A percentile compares a stretch with the other conserved stretches of the same genome.
phyloP scores from a whole-genome alignment of 2,888 invertebrate species.

The Fragum fragum region DNA sequence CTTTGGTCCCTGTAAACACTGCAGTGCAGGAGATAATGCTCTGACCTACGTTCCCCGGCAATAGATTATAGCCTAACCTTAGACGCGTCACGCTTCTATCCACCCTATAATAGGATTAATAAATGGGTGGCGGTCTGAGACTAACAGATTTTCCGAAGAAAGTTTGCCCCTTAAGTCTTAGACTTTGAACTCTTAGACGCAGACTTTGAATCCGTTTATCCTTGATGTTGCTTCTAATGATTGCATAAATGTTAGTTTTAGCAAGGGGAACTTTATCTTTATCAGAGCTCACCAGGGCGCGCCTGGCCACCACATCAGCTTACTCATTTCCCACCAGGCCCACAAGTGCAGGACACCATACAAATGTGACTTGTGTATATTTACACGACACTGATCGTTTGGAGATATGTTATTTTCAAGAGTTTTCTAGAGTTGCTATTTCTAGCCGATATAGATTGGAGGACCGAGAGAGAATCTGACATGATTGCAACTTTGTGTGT shows the following conservation, averaged over 20 bases:
- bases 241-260: neutral
- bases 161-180: no score
- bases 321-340: constrained; percentile 27
- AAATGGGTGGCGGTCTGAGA: neutral
- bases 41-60: constrained; percentile 6
- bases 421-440: constrained; percentile 10
- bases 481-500: neutral
- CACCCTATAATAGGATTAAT: neutral
- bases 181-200: no score
- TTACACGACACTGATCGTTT: neutral
- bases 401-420: neutral
- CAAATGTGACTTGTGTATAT: neutral
- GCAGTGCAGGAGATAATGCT: neutral
- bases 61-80: constrained; percentile 1
- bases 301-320: constrained; percentile 15
- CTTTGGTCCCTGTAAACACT: neutral
- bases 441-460: neutral
- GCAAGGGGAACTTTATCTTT: neutral
- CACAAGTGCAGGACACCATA: constrained; percentile 35
- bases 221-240: neutral
- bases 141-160: no score
- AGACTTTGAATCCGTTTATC: neutral
- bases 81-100: constrained; percentile 20
- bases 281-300: neutral
- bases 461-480: constrained; percentile 14